phyloP scores from a whole-genome alignment of 2,888 invertebrate species.

The Melipona beecheii region DNA sequence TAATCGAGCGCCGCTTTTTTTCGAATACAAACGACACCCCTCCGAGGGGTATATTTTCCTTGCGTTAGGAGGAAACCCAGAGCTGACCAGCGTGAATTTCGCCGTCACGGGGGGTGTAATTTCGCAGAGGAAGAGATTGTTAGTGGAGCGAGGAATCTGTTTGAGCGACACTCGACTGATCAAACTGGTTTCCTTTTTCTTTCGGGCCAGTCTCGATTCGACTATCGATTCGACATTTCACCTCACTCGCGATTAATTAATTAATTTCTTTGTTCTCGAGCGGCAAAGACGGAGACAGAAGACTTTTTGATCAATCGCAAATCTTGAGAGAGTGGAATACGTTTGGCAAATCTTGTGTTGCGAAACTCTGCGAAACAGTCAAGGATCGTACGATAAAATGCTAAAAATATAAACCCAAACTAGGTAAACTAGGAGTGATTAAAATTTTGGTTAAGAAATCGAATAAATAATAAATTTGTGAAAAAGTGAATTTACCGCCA shows the following conservation, averaged over 20 bases:
- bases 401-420: neutral
- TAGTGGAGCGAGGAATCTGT: neutral
- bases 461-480: neutral
- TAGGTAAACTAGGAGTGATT: too few relatives aligned
- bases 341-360: too few relatives aligned
- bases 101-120: neutral
- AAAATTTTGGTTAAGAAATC: neutral
- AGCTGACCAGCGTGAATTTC: conserved; percentile 15
- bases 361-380: too few relatives aligned
- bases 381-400: neutral
- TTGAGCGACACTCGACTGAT: neutral
- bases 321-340: too few relatives aligned
- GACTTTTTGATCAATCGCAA: too few relatives aligned
- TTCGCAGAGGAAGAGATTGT: neutral
- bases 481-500: neutral
- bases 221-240: too few relatives aligned
- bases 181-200: neutral
- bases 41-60: conserved; percentile 30
- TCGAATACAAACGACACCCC: conserved; percentile 69
- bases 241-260: too few relatives aligned
- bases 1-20: conserved; percentile 71
- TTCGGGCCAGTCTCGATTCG: too few relatives aligned
- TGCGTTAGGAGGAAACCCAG: neutral
- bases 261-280: too few relatives aligned
- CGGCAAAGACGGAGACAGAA: too few relatives aligned